These are phyloP conservation scores for Cottoperca gobio DNA, from an alignment of 2,797 vertebrate genomes.

Conservation along the genomic window DNA sequence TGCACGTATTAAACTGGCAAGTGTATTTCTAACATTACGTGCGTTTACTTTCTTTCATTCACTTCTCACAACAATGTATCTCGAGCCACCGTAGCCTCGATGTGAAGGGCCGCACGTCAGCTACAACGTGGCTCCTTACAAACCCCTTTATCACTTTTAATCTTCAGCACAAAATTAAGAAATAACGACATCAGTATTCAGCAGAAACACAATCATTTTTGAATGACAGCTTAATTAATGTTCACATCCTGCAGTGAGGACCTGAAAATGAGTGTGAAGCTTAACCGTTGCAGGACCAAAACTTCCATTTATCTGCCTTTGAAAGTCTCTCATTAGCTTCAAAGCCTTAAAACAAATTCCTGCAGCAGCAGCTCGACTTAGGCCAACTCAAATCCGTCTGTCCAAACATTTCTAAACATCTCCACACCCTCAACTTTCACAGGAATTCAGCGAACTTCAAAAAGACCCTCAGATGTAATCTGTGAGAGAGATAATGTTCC, in stretches of 20 bases:
- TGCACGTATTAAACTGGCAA: not conserved
- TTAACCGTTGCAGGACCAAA: not conserved
- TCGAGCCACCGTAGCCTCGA: not conserved
- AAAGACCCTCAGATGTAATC: conserved; percentile 28
- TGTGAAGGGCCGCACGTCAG: not conserved
- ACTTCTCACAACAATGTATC: not conserved
- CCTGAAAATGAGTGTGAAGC: conserved; percentile 3
- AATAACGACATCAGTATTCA: conserved; percentile 13
- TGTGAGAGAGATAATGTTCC: conserved; percentile 8
- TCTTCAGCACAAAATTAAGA: not conserved
- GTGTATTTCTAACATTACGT: not conserved
- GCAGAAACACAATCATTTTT: conserved; percentile 18
- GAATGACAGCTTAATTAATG: conserved; percentile 35
- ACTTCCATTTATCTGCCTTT: not conserved
- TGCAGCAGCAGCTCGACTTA: not conserved
- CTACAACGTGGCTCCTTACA: not conserved
- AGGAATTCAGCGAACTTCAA: conserved; percentile 30
- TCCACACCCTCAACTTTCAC: conserved; percentile 36
- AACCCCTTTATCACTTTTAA: too few species aligned
- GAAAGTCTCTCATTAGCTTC: conserved; percentile 6
- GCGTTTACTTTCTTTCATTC: not conserved
- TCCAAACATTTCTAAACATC: conserved; percentile 12
- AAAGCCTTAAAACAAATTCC: not conserved
- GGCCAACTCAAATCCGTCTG: not conserved
- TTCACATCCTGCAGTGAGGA: conserved; percentile 19